Base-by-base conservation (phyloP, 2,113 vertebrate genomes). In the Paradoxurus hermaphroditus region DNA sequence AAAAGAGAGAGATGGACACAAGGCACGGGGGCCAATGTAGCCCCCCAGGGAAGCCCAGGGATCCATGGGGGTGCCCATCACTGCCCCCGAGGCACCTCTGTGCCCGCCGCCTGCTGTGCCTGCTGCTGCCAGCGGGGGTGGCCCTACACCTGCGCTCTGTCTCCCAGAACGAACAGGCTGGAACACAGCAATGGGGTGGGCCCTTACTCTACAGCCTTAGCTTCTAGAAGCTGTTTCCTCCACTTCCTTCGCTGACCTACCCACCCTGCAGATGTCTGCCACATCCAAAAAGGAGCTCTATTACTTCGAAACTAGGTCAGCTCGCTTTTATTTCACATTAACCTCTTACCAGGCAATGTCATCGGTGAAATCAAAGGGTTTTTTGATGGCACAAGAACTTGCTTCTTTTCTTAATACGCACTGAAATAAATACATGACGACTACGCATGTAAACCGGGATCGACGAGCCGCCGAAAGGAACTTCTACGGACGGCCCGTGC, bases 1-100 rank as follows among this genome's bases (percentile, higher is more conserved):
- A 92, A 78, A 36, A 94, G 92, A 93, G 87, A 92, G 84, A 81
- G 18, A 96, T 44, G 68, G 82, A 86, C 72, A 91, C 77, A 84
- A 73, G 78, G 65, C 68, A 14, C 86, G 39, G 94, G 86, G 81
- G 86, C 70, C 88, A 25, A 15, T 0, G n/a, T 0, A 73, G 67
- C 67, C 51, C 53, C 67, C 86, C 63, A 11, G 59, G 44, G 79
- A 49, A 82, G 25, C 21, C 53, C 53, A 14, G 29, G 62, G 59
- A 88, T 56, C 73, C 92, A 9, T 1, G 73, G 46, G 53, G 19
- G 15, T 46, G 53, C 90, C 65, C 4, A 5, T 11, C 3, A 3
- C 14, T 4, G 68, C 79, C 39, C 39, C n/a, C 44, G 25, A 44
- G 34, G 36, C 39, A 73, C 51, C 81, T 81, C 4, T 0, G 49